A percentile compares a stretch with the other conserved stretches of the same genome.
Evolutionary conservation across 2,888 invertebrate genomes (phyloP).

Genomic region (Empis livida): DNA sequence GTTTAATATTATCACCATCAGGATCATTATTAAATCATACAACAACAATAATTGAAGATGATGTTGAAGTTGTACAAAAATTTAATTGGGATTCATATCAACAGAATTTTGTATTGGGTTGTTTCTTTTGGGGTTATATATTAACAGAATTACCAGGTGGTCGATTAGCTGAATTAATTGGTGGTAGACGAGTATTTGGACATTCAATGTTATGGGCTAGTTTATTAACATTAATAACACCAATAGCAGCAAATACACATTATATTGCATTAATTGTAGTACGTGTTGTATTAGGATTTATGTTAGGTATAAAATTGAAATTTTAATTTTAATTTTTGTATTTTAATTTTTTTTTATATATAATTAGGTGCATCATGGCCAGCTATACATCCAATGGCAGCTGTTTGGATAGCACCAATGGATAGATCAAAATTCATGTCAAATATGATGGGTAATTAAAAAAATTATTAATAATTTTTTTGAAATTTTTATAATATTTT

Average conservation of each 20-base stretch:
- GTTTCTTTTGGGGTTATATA: slow-evolving; percentile 88
- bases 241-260: slow-evolving; percentile 56
- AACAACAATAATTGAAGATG: slow-evolving; percentile 6
- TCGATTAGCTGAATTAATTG: slow-evolving; percentile 67
- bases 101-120: slow-evolving; percentile 68
- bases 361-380: slow-evolving; percentile 86
- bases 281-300: slow-evolving; percentile 61
- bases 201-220: slow-evolving; percentile 75
- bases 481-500: background rate
- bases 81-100: slow-evolving; percentile 69
- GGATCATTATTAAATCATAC: slow-evolving; percentile 7
- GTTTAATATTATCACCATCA: background rate
- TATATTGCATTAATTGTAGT: slow-evolving; percentile 56
- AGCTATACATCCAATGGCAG: slow-evolving; percentile 83
- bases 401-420: slow-evolving; percentile 88
- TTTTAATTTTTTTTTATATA: slow-evolving; percentile 21
- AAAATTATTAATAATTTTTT: background rate
- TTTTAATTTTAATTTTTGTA: background rate
- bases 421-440: slow-evolving; percentile 89
- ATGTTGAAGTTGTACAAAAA: slow-evolving; percentile 29
- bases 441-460: slow-evolving; percentile 68
- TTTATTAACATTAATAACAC: slow-evolving; percentile 66
- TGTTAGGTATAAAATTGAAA: slow-evolving; percentile 38
- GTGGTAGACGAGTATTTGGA: slow-evolving; percentile 73
- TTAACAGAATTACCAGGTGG: slow-evolving; percentile 83